These are phyloP conservation scores for Patella pellucida DNA, from an alignment of 2,888 invertebrate species.

Conservation along the genomic window DNA sequence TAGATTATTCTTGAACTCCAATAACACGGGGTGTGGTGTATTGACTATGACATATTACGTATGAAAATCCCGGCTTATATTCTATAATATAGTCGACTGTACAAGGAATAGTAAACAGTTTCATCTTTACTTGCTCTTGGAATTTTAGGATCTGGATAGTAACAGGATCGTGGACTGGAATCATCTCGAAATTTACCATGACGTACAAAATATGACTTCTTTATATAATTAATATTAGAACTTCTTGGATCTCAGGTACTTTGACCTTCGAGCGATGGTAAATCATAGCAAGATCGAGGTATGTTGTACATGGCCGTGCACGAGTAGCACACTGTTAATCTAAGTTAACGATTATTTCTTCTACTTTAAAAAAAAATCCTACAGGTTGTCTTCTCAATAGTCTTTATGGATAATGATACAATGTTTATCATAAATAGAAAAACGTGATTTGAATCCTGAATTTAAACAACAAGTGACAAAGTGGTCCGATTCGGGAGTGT, in stretches of 20 bases:
- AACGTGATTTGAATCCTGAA: too few relatives aligned
- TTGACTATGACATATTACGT: constrained; percentile 72
- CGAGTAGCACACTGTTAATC: too few relatives aligned
- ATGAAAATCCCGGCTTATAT: constrained; percentile 67
- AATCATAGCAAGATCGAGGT: too few relatives aligned
- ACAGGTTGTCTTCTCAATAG: too few relatives aligned
- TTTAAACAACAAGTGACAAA: too few relatives aligned
- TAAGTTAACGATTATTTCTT: too few relatives aligned
- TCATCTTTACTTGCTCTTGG: constrained; percentile 65
- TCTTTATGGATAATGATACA: too few relatives aligned
- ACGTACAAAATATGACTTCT: constrained; percentile 54
- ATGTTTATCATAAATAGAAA: too few relatives aligned
- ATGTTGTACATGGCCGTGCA: too few relatives aligned
- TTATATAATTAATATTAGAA: background rate
- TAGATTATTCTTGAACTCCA: constrained; percentile 21
- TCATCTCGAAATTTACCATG: constrained; percentile 63
- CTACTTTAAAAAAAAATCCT: too few relatives aligned
- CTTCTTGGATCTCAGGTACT: background rate
- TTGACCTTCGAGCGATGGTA: background rate
- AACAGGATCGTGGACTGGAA: constrained; percentile 65
- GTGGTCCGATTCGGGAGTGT: too few relatives aligned
- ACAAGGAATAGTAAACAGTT: constrained; percentile 66
- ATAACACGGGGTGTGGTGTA: constrained; percentile 64
- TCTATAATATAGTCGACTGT: constrained; percentile 51
- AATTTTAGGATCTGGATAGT: constrained; percentile 52